These are phyloP conservation scores for Acanthisitta chloris DNA, from an alignment of 2,113 vertebrate genomes.

Conservation along the genomic window DNA sequence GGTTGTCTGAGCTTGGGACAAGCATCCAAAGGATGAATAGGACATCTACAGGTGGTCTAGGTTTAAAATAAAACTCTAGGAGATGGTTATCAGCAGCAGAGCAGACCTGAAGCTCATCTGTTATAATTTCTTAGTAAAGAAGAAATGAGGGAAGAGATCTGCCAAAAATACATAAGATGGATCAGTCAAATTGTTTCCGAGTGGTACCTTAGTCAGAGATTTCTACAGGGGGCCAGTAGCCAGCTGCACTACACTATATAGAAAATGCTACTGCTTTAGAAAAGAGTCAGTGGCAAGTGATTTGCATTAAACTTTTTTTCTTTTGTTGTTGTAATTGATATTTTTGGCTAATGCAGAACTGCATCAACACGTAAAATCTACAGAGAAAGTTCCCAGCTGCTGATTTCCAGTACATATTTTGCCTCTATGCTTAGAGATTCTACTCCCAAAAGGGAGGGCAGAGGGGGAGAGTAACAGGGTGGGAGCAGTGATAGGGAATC, in stretches of 20 bases:
- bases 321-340: slow-evolving; percentile 18
- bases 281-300: slow-evolving; percentile 44
- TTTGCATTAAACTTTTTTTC: slow-evolving; percentile 33
- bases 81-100: background rate
- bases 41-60: background rate
- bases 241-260: slow-evolving; percentile 50
- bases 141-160: slow-evolving; percentile 15
- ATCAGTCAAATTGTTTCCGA: slow-evolving; percentile 67
- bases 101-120: slow-evolving; percentile 3
- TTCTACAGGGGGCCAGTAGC: slow-evolving; percentile 44
- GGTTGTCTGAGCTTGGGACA: background rate
- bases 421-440: background rate
- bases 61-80: background rate
- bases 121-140: slow-evolving; percentile 41
- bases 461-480: background rate
- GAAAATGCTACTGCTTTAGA: slow-evolving; percentile 51
- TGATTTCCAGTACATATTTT: slow-evolving; percentile 11
- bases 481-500: background rate
- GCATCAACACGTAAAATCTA: slow-evolving; percentile 19
- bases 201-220: slow-evolving; percentile 58
- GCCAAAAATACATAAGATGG: slow-evolving; percentile 46
- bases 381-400: background rate
- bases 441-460: background rate
- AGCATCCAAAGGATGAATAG: background rate
- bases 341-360: slow-evolving; percentile 33